Base-by-base conservation (phyloP, 2,797 vertebrate species). In the Morus bassanus region DNA sequence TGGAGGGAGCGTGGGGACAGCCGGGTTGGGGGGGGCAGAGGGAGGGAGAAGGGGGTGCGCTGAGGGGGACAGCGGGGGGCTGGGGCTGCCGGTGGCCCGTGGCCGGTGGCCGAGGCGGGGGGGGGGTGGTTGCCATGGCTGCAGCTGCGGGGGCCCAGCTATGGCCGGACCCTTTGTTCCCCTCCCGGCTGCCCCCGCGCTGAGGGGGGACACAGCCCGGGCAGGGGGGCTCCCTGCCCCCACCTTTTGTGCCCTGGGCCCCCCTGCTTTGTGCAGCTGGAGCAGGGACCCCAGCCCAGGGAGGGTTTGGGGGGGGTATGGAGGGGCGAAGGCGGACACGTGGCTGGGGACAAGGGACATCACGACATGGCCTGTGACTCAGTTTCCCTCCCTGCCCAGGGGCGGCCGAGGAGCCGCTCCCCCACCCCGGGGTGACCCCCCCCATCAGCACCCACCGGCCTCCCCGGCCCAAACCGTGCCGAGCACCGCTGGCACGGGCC, bases 131-230 rank as follows among this genome's bases (percentile, higher is more conserved):
- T 94, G 69, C 83, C 83, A 84, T 90, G 87, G 91, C 53, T 2
- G 13, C 83, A 0, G 35, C 46, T 0, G 4, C 3, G 6, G 76
- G 87, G 78, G 37, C 78, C 53, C 48, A 67, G 79, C 83, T 84
- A 95, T 85, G 91, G 83, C 59, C 37, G 14, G n/a, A 48, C 16
- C 79, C 73, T 95, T 95, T 95, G 93, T 95, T 91, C 45, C 46
- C 53, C 35, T 95, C 57, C 18, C 0, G 7, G 41, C 53, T 65
- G 46, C 22, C 51, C 51, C 33, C 11, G 13, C 0, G 3, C 56
- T 18, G 27, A 51, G 50, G 51, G 9, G 39, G 23, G 24, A 37
- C 61, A 45, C 24, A 33, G 75, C 60, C 46, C 13, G 15, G 39
- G 39, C 51, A 23, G 19, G 78, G 65, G 57, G 73, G 27, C 8